These are phyloP conservation scores for Enteromius paludinosus DNA, from an alignment of 2,797 vertebrate genomes.

Conservation along the genomic window DNA sequence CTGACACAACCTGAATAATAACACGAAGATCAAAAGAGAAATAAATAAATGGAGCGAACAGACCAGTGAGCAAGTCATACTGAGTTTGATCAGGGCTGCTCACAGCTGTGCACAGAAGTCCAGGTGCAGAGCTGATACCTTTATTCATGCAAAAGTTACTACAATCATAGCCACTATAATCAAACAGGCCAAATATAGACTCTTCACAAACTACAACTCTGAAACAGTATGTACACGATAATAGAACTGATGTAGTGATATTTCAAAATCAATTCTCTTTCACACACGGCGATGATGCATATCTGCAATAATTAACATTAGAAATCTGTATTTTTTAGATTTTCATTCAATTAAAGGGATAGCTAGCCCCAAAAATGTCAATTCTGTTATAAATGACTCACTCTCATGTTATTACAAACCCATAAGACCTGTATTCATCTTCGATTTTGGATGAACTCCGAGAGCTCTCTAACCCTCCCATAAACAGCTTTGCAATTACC, in stretches of 20 bases:
- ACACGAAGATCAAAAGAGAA: slow-evolving; percentile 35
- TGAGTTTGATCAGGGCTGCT: slow-evolving; percentile 6
- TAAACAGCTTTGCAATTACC: too few relatives aligned
- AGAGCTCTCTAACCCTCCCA: too few relatives aligned
- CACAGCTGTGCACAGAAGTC: slow-evolving; percentile 9
- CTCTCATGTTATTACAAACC: too few relatives aligned
- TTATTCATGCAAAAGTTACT: slow-evolving; percentile 39
- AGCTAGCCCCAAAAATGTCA: too few relatives aligned
- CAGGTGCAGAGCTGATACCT: slow-evolving; percentile 8
- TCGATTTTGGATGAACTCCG: too few relatives aligned
- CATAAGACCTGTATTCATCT: too few relatives aligned
- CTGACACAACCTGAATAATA: slow-evolving; percentile 8
- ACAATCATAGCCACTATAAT: slow-evolving; percentile 11
- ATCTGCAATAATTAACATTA: background rate
- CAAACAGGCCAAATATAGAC: slow-evolving; percentile 25
- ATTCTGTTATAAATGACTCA: too few relatives aligned
- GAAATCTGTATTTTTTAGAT: background rate
- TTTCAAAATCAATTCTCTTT: background rate
- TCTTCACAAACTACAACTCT: background rate
- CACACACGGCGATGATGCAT: background rate
- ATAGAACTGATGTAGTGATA: background rate
- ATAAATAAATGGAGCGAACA: slow-evolving; percentile 12
- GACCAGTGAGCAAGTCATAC: slow-evolving; percentile 19
- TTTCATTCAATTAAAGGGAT: background rate
- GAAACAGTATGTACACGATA: slow-evolving; percentile 5